phyloP scores from a whole-genome alignment of 2,797 vertebrate species.

The Thripadectes ignobilis region DNA sequence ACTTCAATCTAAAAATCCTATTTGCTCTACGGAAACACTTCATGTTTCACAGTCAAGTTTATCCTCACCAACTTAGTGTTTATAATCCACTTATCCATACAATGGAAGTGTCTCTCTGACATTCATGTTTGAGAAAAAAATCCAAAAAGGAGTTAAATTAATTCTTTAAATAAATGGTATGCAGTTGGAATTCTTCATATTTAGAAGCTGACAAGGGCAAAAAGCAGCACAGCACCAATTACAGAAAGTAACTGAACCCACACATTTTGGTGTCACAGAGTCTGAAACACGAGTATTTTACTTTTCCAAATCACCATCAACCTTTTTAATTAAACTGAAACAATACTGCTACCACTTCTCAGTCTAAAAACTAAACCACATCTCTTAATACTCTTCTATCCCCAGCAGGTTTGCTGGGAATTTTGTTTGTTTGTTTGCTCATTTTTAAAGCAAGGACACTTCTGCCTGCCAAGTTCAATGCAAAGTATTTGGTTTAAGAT shows the following conservation, averaged over 20 bases:
- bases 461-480: constrained; percentile 77
- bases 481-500: constrained; percentile 78
- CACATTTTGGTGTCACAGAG: neutral
- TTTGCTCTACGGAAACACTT: constrained; percentile 2
- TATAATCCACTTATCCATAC: constrained; percentile 45
- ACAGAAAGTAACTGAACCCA: constrained; percentile 5
- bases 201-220: constrained; percentile 53
- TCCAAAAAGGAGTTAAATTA: constrained; percentile 1
- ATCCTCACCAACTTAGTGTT: constrained; percentile 46
- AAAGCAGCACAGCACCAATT: constrained; percentile 47
- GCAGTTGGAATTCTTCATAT: constrained; percentile 21
- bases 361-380: constrained; percentile 51
- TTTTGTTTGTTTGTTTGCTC: constrained; percentile 36
- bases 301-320: neutral
- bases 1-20: neutral
- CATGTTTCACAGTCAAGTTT: constrained; percentile 39
- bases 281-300: constrained; percentile 16
- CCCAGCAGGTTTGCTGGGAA: neutral
- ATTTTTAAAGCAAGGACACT: constrained; percentile 70
- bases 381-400: constrained; percentile 14
- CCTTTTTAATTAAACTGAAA: constrained; percentile 20
- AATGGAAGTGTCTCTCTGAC: constrained; percentile 27
- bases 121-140: constrained; percentile 5
- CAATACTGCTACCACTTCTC: constrained; percentile 55
- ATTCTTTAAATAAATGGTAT: constrained; percentile 26